Base-by-base conservation (phyloP, 1,140 invertebrate species). In the Psilanteris sp. region DNA sequence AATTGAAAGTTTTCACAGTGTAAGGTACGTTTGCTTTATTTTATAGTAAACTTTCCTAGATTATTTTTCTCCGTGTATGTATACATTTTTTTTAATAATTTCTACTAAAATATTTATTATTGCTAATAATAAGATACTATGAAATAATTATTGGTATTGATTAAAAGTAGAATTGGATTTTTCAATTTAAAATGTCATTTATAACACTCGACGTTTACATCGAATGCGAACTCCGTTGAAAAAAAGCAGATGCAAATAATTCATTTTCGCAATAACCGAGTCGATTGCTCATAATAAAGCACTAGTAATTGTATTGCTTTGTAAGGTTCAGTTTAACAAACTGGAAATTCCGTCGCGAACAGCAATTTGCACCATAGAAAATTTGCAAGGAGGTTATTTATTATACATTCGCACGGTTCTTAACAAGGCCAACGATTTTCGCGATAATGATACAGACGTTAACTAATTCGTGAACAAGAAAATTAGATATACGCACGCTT, bases 381-480 rank as follows among this genome's bases (percentile, higher is more conserved):
- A 62, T 32, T 64, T 26, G 24, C 10, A 44, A 70, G 44, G 29
- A 50, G 16, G 52, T 64, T 76, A 76, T 62, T 70, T 66, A 71
- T 61, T 24, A 46, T 54, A 31, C 61, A 37, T 81, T 81, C 77
- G 61, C 79, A 81, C 77, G 77, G 31, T 67, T 75, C 46, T 78
- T 76, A 81, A 81, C 66, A 75, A 81, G 75, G 72, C 72, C 66
- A 64, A 59, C 44, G 68, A 81, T 81, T 81, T 81, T 74, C 75
- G 62, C 66, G 52, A 70, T 76, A 70, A 70, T 76, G 39, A 41
- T 48, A 57, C 41, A 50, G 22, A 36, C 57, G 70, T 54, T 73
- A 55, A 66, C 57, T 73, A 64, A 73, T 57, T 39, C 18, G 32
- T 24, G 15, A 18, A 37, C 10, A 13, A 46, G 37, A 71, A 73